Percentiles rank a stretch among this genome's conserved stretches.
phyloP scores from a whole-genome alignment of 2,797 vertebrate genomes.

The Valencia hispanica region DNA sequence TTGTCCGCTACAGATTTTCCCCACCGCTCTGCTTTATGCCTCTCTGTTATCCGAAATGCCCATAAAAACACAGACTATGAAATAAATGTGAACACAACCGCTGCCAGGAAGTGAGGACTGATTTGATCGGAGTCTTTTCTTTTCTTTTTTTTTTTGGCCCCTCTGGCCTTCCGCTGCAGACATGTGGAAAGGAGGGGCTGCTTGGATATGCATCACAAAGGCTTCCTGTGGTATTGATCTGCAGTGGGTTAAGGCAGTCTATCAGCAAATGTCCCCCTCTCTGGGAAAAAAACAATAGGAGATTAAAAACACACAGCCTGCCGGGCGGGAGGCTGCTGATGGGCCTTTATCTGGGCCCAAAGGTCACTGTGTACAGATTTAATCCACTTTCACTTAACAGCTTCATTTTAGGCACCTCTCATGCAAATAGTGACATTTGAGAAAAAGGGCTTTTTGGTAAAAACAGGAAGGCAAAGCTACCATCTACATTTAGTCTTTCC shows the following conservation, averaged over 20 bases:
- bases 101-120: slow-evolving; percentile 59
- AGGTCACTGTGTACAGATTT: slow-evolving; percentile 81
- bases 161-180: slow-evolving; percentile 58
- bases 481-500: slow-evolving; percentile 16
- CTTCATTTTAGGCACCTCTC: slow-evolving; percentile 75
- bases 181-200: slow-evolving; percentile 56
- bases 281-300: slow-evolving; percentile 79
- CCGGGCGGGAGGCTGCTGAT: slow-evolving; percentile 75
- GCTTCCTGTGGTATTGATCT: slow-evolving; percentile 83
- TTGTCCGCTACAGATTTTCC: slow-evolving; percentile 52
- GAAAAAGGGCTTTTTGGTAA: background rate
- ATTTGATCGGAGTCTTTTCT: slow-evolving; percentile 73
- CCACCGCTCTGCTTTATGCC: slow-evolving; percentile 45
- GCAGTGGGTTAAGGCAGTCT: slow-evolving; percentile 80
- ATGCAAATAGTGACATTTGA: slow-evolving; percentile 73
- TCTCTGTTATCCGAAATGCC: slow-evolving; percentile 57
- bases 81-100: slow-evolving; percentile 70
- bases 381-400: slow-evolving; percentile 83
- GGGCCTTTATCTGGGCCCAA: slow-evolving; percentile 77
- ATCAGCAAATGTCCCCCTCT: slow-evolving; percentile 82
- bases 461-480: background rate
- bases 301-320: slow-evolving; percentile 80
- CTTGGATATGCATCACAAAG: slow-evolving; percentile 84
- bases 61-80: slow-evolving; percentile 67
- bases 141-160: slow-evolving; percentile 18